Evolutionary conservation across 2,888 invertebrate genomes (phyloP).

Genomic region (Perizoma affinitatum): DNA sequence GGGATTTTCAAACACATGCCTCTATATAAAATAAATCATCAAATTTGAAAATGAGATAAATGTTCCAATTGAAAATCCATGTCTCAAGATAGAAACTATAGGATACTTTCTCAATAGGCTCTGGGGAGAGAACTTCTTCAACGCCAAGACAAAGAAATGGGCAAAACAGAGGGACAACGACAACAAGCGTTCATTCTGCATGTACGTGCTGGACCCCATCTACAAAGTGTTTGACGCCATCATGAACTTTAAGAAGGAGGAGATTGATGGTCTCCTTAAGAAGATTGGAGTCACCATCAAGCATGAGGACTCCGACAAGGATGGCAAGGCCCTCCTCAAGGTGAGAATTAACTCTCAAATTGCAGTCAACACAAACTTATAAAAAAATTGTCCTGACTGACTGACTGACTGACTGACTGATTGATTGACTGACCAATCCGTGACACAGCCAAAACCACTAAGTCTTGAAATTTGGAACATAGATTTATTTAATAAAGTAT

Average conservation of each 20-base stretch:
- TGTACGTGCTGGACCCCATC: constrained; percentile 99
- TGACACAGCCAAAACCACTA: no score
- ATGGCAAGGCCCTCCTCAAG: constrained; percentile 98
- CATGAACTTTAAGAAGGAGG: constrained; percentile 98
- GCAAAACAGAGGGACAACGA: constrained; percentile 94
- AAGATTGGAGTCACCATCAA: constrained; percentile 97
- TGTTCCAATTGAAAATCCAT: no score
- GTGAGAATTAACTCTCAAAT: constrained; percentile 55
- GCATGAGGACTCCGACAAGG: constrained; percentile 97
- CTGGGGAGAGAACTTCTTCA: constrained; percentile 99
- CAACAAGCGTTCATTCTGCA: constrained; percentile 98
- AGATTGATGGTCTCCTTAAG: constrained; percentile 92
- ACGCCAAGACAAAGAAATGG: constrained; percentile 99
- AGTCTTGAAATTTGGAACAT: no score
- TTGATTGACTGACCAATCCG: no score
- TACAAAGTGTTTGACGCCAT: constrained; percentile 93
- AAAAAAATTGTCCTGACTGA: no score
- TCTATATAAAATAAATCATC: no score
- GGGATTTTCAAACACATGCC: no score
- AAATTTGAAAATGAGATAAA: no score
- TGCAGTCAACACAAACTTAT: no score
- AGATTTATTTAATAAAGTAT: no score
- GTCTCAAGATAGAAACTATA: not conserved
- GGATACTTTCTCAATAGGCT: constrained; percentile 67
- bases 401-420: no score